Base-by-base conservation (phyloP, 1,140 invertebrate genomes). In the Lanistes nyassanus region DNA sequence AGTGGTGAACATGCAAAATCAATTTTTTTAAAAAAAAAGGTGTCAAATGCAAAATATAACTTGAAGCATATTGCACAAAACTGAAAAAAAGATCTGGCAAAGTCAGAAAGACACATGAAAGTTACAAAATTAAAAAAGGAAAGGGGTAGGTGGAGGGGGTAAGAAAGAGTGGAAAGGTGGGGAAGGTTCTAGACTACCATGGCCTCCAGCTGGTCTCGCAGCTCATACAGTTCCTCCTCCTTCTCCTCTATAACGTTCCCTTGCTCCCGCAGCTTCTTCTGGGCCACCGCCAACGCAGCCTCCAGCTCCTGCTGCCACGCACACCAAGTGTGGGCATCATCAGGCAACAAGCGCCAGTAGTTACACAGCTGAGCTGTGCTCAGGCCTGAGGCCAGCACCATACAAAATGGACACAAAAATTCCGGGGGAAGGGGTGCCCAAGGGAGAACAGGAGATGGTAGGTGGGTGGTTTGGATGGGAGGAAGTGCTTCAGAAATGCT, bases 221-320 rank as follows among this genome's bases (percentile, higher is more conserved):
- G 73, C 36, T 81, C 80, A 73, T 86, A 86, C 58, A 87, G 74
- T 71, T 87, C 85, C 71, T 88, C 86, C 62, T 82, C 79, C 55
- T 85, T 87, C 76, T 88, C 86, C 26, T 87, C 85, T 9, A 87
- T 82, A 36, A 87, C 79, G 77, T 86, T 86, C 56, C 84, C 78
- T 62, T 84, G 85, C 47, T 86, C 85, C 58, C 79, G 74, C 21
- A 87, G 39, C 39, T 83, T 81, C 73, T 82, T 83, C 71, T 82
- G 81, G 51, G 85, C 68, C 31, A 69, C 74, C 3, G 77, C 75
- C 51, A 85, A 78, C 39, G 83, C 80, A 42, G 78, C 55, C 71
- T 88, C 86, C 73, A 83, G 80, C 23, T 83, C 72, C 37, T 72
- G 70, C 16, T 51, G 31, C 23, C 56, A 60, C 56, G n/a, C 23